Conservation (phyloP, 2,888 invertebrate species). For the Neuroscelio doddi region DNA sequence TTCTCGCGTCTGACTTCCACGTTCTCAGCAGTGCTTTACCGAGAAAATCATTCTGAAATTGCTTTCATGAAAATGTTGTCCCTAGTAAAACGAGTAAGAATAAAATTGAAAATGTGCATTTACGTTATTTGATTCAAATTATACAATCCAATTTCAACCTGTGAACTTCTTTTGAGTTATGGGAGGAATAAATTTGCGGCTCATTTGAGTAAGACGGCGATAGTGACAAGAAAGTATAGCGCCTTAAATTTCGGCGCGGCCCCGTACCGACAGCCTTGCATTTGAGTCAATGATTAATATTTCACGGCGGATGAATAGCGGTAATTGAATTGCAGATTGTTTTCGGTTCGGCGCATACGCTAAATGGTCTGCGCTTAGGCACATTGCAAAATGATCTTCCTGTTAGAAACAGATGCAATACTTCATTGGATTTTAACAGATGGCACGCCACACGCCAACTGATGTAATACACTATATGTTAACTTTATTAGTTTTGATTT, state of each 20-base stretch:
- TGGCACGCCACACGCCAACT: background rate
- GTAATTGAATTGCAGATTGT: constrained; percentile 52
- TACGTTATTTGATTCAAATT: too few species aligned
- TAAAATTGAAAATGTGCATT: background rate
- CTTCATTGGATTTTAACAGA: constrained; percentile 28
- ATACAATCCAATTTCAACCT: too few species aligned
- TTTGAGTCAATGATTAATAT: constrained; percentile 48
- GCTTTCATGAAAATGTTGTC: background rate
- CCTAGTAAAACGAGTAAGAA: background rate
- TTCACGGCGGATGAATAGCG: constrained; percentile 47
- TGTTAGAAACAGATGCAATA: constrained; percentile 26
- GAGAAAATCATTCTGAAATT: background rate
- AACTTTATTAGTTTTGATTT: too few species aligned
- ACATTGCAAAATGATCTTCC: constrained; percentile 33
- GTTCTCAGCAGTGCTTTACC: background rate
- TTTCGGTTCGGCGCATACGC: constrained; percentile 42
- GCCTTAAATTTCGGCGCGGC: constrained; percentile 30
- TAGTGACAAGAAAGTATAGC: constrained; percentile 23
- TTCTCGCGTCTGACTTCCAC: too few species aligned
- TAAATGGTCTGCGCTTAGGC: constrained; percentile 12
- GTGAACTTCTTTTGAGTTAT: constrained; percentile 13
- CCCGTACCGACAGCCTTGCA: constrained; percentile 31
- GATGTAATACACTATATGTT: too few species aligned
- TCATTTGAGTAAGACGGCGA: constrained; percentile 26
- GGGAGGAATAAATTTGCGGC: constrained; percentile 22